Evolutionary conservation across 2,888 invertebrate species (phyloP).

Genomic region (Scaptomyza reducta): DNA sequence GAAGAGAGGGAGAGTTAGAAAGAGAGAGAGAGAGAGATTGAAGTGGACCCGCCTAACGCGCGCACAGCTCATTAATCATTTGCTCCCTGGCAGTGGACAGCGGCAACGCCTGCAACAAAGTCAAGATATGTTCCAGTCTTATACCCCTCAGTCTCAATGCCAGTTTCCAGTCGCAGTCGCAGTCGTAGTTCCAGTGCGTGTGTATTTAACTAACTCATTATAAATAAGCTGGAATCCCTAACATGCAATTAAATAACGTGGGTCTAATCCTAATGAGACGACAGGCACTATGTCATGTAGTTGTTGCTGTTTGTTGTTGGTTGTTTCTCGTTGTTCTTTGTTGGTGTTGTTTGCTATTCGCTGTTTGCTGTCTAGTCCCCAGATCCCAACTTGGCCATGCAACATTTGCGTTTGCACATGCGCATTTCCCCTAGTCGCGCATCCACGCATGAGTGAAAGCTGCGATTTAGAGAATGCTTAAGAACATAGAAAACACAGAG

Average conservation of each 20-base stretch:
- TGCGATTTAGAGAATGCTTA: slow-evolving; percentile 67
- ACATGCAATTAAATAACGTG: slow-evolving; percentile 80
- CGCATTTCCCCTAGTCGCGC: slow-evolving; percentile 56
- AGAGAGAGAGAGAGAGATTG: slow-evolving; percentile 12
- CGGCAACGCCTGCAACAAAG: slow-evolving; percentile 58
- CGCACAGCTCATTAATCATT: slow-evolving; percentile 73
- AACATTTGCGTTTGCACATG: slow-evolving; percentile 76
- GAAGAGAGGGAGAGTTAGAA: slow-evolving; percentile 10
- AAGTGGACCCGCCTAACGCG: slow-evolving; percentile 63
- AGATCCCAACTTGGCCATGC: slow-evolving; percentile 67
- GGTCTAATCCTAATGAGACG: slow-evolving; percentile 80
- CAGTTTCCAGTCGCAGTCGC: slow-evolving; percentile 11
- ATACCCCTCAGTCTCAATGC: not conserved
- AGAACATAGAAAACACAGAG: slow-evolving; percentile 14
- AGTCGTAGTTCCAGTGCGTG: slow-evolving; percentile 50
- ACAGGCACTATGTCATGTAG: slow-evolving; percentile 78
- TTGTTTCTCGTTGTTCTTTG: slow-evolving; percentile 27
- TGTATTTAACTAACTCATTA: slow-evolving; percentile 80
- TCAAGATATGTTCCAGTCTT: slow-evolving; percentile 21
- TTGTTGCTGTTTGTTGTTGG: slow-evolving; percentile 33
- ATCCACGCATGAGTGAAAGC: slow-evolving; percentile 77
- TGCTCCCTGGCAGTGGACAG: slow-evolving; percentile 58
- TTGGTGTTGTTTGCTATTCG: slow-evolving; percentile 36
- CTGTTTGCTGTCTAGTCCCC: slow-evolving; percentile 34
- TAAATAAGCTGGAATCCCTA: slow-evolving; percentile 79